Conservation (phyloP, 2,113 vertebrate species). For the Nesogale talazaci region DNA sequence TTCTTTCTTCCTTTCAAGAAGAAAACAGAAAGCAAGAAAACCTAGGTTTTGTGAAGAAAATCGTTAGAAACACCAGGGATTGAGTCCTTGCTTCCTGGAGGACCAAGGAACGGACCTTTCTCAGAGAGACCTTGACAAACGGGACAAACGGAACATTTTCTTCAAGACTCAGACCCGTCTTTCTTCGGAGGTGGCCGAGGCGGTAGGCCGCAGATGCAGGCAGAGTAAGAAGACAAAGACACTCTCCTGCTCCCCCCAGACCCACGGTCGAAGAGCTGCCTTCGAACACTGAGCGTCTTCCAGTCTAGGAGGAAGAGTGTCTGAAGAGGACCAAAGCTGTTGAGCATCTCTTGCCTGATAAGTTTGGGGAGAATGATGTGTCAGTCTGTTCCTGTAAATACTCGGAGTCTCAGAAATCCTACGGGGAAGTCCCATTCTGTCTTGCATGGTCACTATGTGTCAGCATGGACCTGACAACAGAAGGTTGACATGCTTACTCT, state of each 20-base stretch:
- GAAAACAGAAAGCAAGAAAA: slow-evolving; percentile 16
- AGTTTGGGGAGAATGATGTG: too few species aligned
- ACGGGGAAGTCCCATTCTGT: too few species aligned
- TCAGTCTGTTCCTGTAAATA: too few species aligned
- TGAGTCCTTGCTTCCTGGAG: not conserved
- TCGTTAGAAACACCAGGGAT: not conserved
- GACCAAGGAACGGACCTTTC: not conserved
- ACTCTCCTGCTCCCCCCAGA: not conserved
- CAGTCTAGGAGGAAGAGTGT: not conserved
- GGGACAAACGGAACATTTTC: not conserved
- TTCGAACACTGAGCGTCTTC: not conserved
- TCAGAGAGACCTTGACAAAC: not conserved
- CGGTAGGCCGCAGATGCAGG: not conserved
- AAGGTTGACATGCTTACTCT: not conserved
- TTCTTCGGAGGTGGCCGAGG: not conserved
- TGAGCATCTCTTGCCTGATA: not conserved
- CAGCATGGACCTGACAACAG: not conserved
- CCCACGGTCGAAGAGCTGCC: not conserved
- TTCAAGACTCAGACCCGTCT: not conserved
- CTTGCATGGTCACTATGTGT: too few species aligned
- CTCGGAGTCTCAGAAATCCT: too few species aligned
- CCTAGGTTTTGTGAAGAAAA: slow-evolving; percentile 29
- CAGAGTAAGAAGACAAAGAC: not conserved
- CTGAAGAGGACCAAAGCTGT: not conserved
- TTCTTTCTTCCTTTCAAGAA: not conserved